A percentile compares a stretch with the other conserved stretches of the same genome.
phyloP scores from a whole-genome alignment of 1,140 invertebrate species.

The Cydia pomonella region DNA sequence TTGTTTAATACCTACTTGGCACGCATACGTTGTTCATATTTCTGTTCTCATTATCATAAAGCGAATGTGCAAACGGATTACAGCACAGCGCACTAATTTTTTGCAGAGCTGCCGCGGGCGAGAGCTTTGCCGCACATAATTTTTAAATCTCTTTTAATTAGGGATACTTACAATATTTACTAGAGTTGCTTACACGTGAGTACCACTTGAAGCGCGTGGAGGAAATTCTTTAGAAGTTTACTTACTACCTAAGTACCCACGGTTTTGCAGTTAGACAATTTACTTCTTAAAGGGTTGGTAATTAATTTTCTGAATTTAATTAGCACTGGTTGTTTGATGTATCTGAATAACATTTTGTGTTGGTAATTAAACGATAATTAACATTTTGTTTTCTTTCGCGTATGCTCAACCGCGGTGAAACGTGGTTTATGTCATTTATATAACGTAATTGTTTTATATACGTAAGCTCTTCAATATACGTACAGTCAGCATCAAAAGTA shows the following conservation, averaged over 20 bases:
- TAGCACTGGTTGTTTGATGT: constrained; percentile 40
- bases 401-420: not conserved
- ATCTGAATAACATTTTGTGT: constrained; percentile 3
- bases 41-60: not conserved
- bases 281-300: constrained; percentile 41
- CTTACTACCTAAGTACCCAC: constrained; percentile 34
- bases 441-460: constrained; percentile 6
- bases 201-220: not conserved
- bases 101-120: not conserved
- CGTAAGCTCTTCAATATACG: not conserved
- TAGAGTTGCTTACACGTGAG: not conserved
- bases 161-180: constrained; percentile 27
- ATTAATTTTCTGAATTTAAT: constrained; percentile 45
- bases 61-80: constrained; percentile 1
- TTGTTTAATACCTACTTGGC: not conserved
- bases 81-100: not conserved
- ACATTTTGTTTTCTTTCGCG: constrained; percentile 19
- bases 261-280: constrained; percentile 36
- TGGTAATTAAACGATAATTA: constrained; percentile 3
- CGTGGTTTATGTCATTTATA: not conserved
- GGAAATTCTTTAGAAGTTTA: constrained; percentile 38
- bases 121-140: not conserved
- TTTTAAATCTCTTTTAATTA: constrained; percentile 27
- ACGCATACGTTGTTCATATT: not conserved
- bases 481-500: too few relatives aligned